Percentiles rank a stretch among this genome's conserved stretches.
Conservation (phyloP, 2,113 vertebrate genomes). For the Serilophus lunatus region DNA sequence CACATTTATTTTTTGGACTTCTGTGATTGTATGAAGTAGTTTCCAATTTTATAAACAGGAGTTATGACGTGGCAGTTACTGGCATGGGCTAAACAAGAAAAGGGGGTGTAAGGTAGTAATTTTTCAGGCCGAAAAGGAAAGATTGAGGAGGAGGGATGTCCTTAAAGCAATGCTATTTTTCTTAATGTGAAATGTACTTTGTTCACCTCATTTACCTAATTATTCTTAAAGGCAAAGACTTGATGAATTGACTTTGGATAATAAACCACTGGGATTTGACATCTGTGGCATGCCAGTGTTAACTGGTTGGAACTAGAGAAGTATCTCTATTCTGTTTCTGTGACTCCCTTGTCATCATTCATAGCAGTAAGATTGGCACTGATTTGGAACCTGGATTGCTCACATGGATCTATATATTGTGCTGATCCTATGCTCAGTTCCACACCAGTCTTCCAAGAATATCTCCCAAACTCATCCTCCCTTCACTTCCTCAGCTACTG, state of each 20-base stretch:
- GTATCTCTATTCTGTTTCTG: not conserved
- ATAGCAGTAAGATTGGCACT: not conserved
- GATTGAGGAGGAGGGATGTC: not conserved
- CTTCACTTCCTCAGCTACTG: not conserved
- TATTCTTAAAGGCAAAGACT: not conserved
- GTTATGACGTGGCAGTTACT: not conserved
- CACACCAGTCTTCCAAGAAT: not conserved
- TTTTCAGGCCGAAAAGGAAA: not conserved
- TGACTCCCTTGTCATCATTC: not conserved
- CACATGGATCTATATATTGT: fast-evolving
- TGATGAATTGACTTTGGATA: not conserved
- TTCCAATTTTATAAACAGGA: not conserved
- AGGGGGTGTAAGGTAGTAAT: not conserved
- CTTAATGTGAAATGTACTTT: not conserved
- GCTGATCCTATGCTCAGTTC: not conserved
- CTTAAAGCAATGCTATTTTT: not conserved
- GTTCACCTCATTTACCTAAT: not conserved
- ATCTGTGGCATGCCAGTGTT: not conserved
- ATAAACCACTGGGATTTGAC: not conserved
- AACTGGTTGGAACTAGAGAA: not conserved
- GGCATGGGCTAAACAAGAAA: not conserved
- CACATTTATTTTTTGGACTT: not conserved
- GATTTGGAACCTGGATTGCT: not conserved
- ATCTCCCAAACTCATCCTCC: not conserved
- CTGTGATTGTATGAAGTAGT: not conserved